Conservation (phyloP, 2,888 invertebrate genomes). For the Exocentrus adspersus region DNA sequence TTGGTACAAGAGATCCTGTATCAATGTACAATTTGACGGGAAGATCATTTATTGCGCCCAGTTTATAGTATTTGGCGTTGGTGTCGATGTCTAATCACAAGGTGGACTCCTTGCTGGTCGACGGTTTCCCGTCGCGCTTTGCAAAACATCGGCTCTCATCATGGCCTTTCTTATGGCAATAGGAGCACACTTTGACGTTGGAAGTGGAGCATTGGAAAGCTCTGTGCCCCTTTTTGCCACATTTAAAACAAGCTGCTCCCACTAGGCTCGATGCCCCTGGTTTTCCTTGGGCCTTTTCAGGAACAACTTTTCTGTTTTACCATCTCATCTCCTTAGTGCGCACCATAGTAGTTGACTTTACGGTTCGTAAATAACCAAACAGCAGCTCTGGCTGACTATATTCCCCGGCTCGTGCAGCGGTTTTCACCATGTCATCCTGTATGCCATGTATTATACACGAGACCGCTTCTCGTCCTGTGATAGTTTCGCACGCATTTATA, state of each 20-base stretch:
- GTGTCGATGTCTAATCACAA: background rate
- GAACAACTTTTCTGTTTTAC: too few species aligned
- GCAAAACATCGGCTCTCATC: background rate
- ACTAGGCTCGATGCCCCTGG: too few species aligned
- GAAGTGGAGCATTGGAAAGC: background rate
- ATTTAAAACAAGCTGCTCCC: background rate
- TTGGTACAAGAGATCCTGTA: background rate
- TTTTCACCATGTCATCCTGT: constrained; percentile 9
- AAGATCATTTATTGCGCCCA: background rate
- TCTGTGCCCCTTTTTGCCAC: background rate
- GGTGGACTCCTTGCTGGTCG: background rate
- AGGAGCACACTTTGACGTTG: background rate
- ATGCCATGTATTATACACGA: constrained; percentile 28
- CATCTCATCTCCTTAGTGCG: too few species aligned
- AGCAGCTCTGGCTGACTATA: constrained; percentile 1
- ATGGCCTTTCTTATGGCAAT: background rate
- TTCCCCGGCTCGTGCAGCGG: constrained; percentile 5
- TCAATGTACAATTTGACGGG: background rate
- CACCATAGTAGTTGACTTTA: background rate
- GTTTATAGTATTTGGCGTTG: background rate
- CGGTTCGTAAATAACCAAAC: background rate
- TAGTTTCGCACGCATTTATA: too few species aligned
- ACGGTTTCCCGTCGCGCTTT: background rate
- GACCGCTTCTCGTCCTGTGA: too few species aligned
- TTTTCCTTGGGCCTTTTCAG: too few species aligned